Base-by-base conservation (phyloP, 2,888 invertebrate genomes). In the Zygogramma bicolorata region DNA sequence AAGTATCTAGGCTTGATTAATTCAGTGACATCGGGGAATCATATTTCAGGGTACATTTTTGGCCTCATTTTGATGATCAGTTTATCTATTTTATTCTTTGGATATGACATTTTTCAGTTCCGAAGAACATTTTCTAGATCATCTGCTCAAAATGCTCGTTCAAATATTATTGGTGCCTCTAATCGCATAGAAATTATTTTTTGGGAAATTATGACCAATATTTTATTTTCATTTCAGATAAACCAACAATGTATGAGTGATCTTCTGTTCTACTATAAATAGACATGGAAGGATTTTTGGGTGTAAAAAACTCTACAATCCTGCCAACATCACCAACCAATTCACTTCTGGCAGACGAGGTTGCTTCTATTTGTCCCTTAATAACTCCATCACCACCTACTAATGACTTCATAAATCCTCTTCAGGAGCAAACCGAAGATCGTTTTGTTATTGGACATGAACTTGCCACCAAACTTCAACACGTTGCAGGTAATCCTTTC, bases 381-480 rank as follows among this genome's bases (percentile, higher is more conserved):
- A 85, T 88, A 61, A 87, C 87, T 18, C 88, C 88, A 0, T 88
- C 88, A 10, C 88, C 88, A 0, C 87, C 88, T 0, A 87, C 88
- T 29, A 88, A 87, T 74, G 87, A 85, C 72, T 75, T 87, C 61
- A 84, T 88, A 8, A 85, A 88, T 75, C 84, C 87, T 3, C 68
- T 82, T 29, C 84, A 85, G 3, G 87, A 85, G 73, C 77, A 81
- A 0, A 77, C 78, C 20, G 84, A 85, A 68, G 73, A 83, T 7
- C 83, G 81, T 71, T 86, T 82, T 75, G 80, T 79, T 27, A 86
- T 85, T 68, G 85, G 86, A 10, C 83, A 84, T 42, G 85, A 86
- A 75, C 75, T 87, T 38, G 85, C 84, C 0, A 83, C 79, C 22
- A 87, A 86, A 81, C 77, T 87, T 58, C 83, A 87, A 70, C 82